These are phyloP conservation scores for Phrixothrix hirtus DNA, from an alignment of 2,888 invertebrate genomes.

Conservation along the genomic window DNA sequence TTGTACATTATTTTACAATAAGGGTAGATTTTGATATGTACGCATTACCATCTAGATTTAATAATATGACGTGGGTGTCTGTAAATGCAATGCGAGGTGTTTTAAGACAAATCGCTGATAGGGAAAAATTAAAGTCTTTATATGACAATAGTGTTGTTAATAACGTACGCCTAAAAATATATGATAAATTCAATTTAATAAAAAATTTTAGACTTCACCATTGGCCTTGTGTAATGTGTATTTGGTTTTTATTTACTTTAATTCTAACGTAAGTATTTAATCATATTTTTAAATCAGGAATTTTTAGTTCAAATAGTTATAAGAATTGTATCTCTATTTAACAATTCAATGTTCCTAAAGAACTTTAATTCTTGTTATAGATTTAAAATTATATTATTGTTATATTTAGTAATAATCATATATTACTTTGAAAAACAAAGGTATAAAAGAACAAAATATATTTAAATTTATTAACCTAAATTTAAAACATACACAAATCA, in stretches of 20 bases:
- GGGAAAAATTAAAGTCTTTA: conserved; percentile 9
- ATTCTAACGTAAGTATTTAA: conserved; percentile 33
- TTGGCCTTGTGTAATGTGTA: conserved; percentile 22
- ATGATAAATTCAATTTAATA: conserved; percentile 4
- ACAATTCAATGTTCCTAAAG: too few relatives aligned
- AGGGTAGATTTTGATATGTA: not conserved
- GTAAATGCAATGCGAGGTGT: conserved; percentile 6
- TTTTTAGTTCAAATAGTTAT: not conserved
- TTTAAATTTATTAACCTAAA: too few relatives aligned
- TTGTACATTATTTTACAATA: conserved; percentile 15
- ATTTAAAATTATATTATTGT: too few relatives aligned
- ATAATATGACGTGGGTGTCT: conserved; percentile 12
- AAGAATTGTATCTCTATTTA: too few relatives aligned
- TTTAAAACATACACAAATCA: too few relatives aligned
- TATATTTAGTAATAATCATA: too few relatives aligned
- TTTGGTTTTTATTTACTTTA: conserved; percentile 32
- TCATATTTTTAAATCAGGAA: not conserved
- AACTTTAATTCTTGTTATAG: too few relatives aligned
- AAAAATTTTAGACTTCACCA: conserved; percentile 20
- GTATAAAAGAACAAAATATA: too few relatives aligned
- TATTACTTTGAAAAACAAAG: too few relatives aligned
- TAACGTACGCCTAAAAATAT: conserved; percentile 1
- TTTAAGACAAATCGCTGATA: not conserved
- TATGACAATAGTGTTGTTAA: conserved; percentile 2
- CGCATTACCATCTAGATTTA: not conserved